A percentile compares a stretch with the other conserved stretches of the same genome.
Conservation (phyloP, 2,113 vertebrate genomes). For the Rhea pennata region DNA sequence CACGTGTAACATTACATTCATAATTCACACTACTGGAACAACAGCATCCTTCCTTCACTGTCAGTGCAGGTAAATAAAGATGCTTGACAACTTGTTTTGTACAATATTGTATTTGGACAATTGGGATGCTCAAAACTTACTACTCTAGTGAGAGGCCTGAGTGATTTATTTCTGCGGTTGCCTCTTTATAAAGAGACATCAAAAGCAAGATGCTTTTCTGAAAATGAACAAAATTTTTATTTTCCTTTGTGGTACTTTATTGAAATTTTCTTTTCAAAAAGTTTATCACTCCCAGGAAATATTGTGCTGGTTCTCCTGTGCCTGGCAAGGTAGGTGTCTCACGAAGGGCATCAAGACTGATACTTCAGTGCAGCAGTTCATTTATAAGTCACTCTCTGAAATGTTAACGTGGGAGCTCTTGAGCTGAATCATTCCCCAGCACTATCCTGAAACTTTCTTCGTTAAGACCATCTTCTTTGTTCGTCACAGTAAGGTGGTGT, state of each 20-base stretch:
- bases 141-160: neutral
- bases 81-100: neutral
- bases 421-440: neutral
- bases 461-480: neutral
- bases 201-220: neutral
- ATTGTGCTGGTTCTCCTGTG: neutral
- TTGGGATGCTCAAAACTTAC: neutral
- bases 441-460: neutral
- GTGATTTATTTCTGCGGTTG: neutral
- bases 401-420: neutral
- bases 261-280: neutral
- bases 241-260: neutral
- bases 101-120: neutral
- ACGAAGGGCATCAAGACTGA: neutral
- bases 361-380: neutral
- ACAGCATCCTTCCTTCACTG: neutral
- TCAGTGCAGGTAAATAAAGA: neutral
- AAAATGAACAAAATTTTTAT: neutral
- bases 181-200: neutral
- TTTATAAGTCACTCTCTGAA: conserved; percentile 15
- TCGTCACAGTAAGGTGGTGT: neutral
- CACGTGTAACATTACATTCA: neutral
- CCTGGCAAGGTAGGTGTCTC: neutral
- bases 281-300: neutral
- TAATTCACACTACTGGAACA: neutral